phyloP scores from a whole-genome alignment of 2,797 vertebrate genomes.

The Mustela erminea region DNA sequence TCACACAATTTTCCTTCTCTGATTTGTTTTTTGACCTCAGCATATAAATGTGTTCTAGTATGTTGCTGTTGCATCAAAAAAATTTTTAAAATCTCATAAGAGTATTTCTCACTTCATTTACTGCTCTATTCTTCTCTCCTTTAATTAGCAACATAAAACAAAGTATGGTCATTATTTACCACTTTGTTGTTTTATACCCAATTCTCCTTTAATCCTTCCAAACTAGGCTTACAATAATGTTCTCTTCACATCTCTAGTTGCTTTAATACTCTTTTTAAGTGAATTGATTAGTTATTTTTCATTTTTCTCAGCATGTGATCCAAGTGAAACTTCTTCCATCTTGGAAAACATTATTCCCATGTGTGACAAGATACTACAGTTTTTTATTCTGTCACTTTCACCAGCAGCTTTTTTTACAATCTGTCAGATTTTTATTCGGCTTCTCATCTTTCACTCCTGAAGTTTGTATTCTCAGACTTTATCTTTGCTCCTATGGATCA shows the following conservation, averaged over 20 bases:
- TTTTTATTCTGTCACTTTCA: not conserved
- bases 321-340: not conserved
- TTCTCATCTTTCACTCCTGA: not conserved
- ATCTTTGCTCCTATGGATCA: not conserved
- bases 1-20: not conserved
- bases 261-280: not conserved
- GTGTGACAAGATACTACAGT: not conserved
- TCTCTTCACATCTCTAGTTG: not conserved
- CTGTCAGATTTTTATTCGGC: not conserved
- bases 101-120: not conserved
- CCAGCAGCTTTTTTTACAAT: not conserved
- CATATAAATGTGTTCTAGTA: not conserved
- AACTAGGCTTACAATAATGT: not conserved
- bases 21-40: not conserved
- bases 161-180: not conserved
- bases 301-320: not conserved
- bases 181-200: not conserved
- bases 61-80: not conserved
- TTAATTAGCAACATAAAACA: not conserved
- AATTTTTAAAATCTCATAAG: not conserved
- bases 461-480: not conserved
- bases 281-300: not conserved
- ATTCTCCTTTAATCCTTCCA: not conserved
- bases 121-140: not conserved
- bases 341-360: not conserved